Conservation (phyloP, 1,140 invertebrate species). For the Bombus huntii region DNA sequence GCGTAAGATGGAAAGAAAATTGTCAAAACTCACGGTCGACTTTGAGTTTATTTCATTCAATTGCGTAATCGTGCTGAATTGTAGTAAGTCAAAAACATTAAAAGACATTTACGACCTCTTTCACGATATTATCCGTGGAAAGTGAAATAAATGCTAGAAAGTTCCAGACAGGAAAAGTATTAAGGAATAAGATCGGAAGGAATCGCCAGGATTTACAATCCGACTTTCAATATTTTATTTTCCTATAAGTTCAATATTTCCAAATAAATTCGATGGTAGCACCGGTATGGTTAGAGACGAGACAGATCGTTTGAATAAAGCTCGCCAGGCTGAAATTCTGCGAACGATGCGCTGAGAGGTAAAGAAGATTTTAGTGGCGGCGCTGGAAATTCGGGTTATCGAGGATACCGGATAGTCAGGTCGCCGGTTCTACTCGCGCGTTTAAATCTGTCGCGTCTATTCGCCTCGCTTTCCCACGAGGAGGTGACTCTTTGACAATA, state of each 20-base stretch:
- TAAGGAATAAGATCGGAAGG: neutral
- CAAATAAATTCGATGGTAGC: neutral
- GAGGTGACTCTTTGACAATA: conserved; percentile 9
- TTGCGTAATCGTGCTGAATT: neutral
- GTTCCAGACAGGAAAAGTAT: no score
- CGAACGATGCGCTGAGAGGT: neutral
- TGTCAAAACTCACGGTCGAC: neutral
- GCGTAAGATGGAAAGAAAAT: neutral
- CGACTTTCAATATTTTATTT: neutral
- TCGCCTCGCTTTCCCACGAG: neutral
- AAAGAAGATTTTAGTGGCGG: neutral
- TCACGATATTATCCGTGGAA: no score
- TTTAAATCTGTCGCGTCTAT: conserved; percentile 30
- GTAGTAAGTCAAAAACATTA: neutral
- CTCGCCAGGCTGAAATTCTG: neutral
- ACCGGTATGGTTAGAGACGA: neutral
- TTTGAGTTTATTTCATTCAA: neutral
- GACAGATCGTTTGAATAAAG: neutral
- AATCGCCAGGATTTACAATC: neutral
- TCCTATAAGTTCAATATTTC: neutral
- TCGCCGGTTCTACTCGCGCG: neutral
- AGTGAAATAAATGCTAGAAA: no score
- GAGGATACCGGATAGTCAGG: neutral
- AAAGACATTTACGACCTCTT: no score
- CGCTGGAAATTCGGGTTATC: conserved; percentile 21